Evolutionary conservation across 2,888 invertebrate genomes (phyloP).

Genomic region (Drosophila kanekoi): DNA sequence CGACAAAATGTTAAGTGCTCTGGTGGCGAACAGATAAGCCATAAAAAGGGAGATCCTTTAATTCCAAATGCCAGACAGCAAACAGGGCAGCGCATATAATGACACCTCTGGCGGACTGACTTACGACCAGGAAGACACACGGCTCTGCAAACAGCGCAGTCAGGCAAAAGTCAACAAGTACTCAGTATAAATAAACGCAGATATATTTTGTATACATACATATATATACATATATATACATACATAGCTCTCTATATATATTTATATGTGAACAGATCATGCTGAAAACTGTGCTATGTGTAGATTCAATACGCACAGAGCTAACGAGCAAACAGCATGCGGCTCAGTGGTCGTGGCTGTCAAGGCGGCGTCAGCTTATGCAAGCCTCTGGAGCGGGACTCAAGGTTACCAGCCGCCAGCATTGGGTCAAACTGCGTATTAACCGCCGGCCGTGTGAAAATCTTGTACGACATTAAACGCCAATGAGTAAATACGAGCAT

Average conservation of each 20-base stretch:
- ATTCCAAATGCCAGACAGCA: slow-evolving; percentile 50
- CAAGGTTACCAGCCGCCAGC: slow-evolving; percentile 65
- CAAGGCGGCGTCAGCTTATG: slow-evolving; percentile 12
- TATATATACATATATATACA: neutral
- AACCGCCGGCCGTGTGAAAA: slow-evolving; percentile 71
- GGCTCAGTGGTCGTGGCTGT: slow-evolving; percentile 13
- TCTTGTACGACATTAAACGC: slow-evolving; percentile 76
- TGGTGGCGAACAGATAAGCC: slow-evolving; percentile 73
- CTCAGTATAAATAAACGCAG: no score
- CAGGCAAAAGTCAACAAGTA: slow-evolving; percentile 8
- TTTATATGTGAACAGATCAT: slow-evolving; percentile 2
- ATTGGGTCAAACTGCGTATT: slow-evolving; percentile 62
- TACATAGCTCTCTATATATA: no score
- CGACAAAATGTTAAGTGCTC: slow-evolving; percentile 63
- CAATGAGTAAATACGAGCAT: slow-evolving; percentile 71
- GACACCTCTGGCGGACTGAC: slow-evolving; percentile 55
- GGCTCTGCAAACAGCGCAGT: slow-evolving; percentile 17
- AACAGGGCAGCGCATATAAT: slow-evolving; percentile 21
- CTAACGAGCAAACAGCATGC: slow-evolving; percentile 21
- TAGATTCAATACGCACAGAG: slow-evolving; percentile 9
- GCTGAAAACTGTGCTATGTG: slow-evolving; percentile 61
- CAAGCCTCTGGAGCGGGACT: slow-evolving; percentile 27
- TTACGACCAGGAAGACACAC: slow-evolving; percentile 32
- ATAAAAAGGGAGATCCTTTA: slow-evolving; percentile 53
- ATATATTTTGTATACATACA: neutral